phyloP scores from a whole-genome alignment of 2,888 invertebrate species.

The Aspidapion aeneum region DNA sequence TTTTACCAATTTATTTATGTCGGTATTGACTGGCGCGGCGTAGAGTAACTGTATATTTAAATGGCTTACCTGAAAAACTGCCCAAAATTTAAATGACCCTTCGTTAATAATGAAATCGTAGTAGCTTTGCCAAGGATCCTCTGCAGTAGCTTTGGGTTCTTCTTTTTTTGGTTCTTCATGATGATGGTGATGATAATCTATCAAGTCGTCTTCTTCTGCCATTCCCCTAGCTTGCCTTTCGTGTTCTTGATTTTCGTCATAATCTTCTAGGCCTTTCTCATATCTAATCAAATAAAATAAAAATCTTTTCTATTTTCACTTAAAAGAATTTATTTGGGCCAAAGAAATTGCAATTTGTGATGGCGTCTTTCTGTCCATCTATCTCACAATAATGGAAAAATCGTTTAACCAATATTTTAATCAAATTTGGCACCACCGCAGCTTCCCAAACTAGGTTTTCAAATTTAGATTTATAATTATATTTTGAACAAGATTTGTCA shows the following conservation, averaged over 20 bases:
- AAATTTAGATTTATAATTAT: too few species aligned
- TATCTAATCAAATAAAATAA: conserved; percentile 28
- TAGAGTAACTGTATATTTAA: too few species aligned
- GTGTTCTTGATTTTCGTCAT: conserved; percentile 40
- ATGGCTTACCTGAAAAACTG: conserved; percentile 71
- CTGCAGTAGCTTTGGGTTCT: conserved; percentile 57
- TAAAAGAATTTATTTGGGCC: too few species aligned
- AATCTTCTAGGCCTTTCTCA: conserved; percentile 42
- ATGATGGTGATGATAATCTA: conserved; percentile 52
- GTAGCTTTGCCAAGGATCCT: conserved; percentile 75
- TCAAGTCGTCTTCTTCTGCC: conserved; percentile 51
- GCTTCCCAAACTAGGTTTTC: too few species aligned
- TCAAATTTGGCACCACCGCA: too few species aligned
- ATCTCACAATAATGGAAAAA: too few species aligned
- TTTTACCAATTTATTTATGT: too few species aligned
- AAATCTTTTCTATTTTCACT: background rate
- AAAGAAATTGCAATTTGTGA: too few species aligned
- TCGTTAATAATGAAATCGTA: conserved; percentile 86
- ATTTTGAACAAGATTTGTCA: too few species aligned
- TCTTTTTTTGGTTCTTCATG: conserved; percentile 49
- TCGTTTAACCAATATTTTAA: too few species aligned
- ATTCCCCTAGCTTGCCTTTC: conserved; percentile 44
- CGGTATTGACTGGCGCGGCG: too few species aligned
- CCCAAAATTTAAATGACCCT: conserved; percentile 88
- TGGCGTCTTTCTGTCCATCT: too few species aligned